Conservation (phyloP, 1,140 invertebrate species). For the Prorops nasuta region DNA sequence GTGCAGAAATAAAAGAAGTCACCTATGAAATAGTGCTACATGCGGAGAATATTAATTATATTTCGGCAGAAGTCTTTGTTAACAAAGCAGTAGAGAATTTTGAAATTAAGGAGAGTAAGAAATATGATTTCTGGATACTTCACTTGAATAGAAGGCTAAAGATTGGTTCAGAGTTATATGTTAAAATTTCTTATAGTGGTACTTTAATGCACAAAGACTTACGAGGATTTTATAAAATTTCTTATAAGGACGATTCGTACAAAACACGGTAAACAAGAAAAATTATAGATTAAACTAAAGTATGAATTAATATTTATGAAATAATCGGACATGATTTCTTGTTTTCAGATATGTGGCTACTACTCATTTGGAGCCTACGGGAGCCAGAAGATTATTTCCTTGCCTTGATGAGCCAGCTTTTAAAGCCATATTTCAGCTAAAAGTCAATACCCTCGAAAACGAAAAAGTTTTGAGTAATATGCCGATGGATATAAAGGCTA, state of each 20-base stretch:
- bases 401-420: slow-evolving; percentile 71
- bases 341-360: too few species aligned
- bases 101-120: too few species aligned
- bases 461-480: slow-evolving; percentile 54
- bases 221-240: slow-evolving; percentile 79
- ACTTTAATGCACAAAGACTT: slow-evolving; percentile 60
- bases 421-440: slow-evolving; percentile 63
- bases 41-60: slow-evolving; percentile 41
- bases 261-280: too few species aligned
- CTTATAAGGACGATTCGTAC: slow-evolving; percentile 58
- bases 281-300: too few species aligned
- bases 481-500: slow-evolving; percentile 13
- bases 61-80: slow-evolving; percentile 16
- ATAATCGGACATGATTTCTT: too few species aligned
- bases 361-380: slow-evolving; percentile 64
- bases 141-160: slow-evolving; percentile 39
- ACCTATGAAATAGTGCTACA: slow-evolving; percentile 60
- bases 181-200: slow-evolving; percentile 55
- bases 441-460: slow-evolving; percentile 39
- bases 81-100: background rate
- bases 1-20: slow-evolving; percentile 40
- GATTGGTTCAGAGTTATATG: slow-evolving; percentile 10
- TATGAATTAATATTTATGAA: too few species aligned
- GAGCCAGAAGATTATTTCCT: slow-evolving; percentile 64
- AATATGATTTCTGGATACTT: slow-evolving; percentile 39